phyloP scores from a whole-genome alignment of 2,888 invertebrate genomes.

The Drosophila setosimentum region DNA sequence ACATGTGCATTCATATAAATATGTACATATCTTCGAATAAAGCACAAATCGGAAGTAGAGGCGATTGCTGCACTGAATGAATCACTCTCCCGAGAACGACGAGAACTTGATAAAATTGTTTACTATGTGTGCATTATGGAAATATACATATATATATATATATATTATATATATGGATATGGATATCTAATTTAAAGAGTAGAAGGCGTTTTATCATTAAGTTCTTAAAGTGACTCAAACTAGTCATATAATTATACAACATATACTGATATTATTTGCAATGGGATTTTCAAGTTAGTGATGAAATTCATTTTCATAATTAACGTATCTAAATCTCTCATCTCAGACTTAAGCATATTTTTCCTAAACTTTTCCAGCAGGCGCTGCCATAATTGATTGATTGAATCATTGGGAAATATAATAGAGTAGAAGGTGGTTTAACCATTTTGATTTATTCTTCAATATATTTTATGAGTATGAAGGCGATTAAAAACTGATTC shows the following conservation, averaged over 20 bases:
- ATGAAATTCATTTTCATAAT: not conserved
- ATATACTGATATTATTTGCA: not conserved
- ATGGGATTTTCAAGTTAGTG: too few relatives aligned
- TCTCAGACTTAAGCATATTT: not conserved
- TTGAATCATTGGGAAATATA: too few relatives aligned
- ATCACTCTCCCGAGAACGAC: too few relatives aligned
- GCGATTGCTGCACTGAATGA: slow-evolving; percentile 24
- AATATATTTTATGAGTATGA: not conserved
- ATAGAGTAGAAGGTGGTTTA: not conserved
- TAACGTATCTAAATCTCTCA: not conserved
- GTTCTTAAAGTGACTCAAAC: not conserved
- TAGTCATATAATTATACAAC: not conserved
- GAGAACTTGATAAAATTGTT: slow-evolving; percentile 28
- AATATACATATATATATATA: too few relatives aligned
- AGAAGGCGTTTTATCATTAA: not conserved
- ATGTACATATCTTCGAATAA: not conserved
- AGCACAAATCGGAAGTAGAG: slow-evolving; percentile 35
- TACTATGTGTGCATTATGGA: not conserved
- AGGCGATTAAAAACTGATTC: not conserved
- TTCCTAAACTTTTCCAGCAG: not conserved
- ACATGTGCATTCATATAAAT: slow-evolving; percentile 17
- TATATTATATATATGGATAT: too few relatives aligned
- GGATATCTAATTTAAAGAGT: too few relatives aligned
- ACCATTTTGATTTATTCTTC: not conserved
- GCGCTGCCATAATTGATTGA: not conserved